A percentile compares a stretch with the other conserved stretches of the same genome.
Conservation (phyloP, 2,888 invertebrate genomes). For the Caenorhabditis imperialis region DNA sequence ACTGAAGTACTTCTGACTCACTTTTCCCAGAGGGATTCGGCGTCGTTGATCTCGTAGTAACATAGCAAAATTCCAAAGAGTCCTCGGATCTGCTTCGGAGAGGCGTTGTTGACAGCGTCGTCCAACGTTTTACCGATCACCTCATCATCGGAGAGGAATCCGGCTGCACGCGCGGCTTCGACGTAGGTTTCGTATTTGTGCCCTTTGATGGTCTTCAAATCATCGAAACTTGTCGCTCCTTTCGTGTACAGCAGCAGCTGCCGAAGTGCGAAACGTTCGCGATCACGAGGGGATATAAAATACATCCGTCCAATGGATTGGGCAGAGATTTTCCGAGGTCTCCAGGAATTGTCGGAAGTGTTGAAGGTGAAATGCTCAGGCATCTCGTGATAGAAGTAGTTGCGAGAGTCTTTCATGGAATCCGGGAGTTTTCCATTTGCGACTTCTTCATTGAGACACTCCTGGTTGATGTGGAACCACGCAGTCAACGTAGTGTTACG, state of each 20-base stretch:
- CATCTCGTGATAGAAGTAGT: slow-evolving; percentile 22
- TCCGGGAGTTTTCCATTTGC: slow-evolving; percentile 2
- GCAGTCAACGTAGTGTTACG: slow-evolving; percentile 11
- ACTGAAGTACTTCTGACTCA: no score
- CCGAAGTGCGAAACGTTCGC: slow-evolving; percentile 31
- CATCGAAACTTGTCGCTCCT: slow-evolving; percentile 22
- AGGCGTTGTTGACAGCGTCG: slow-evolving; percentile 28
- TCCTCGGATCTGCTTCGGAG: slow-evolving; percentile 12
- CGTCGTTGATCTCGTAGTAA: slow-evolving; percentile 8
- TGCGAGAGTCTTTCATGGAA: neutral
- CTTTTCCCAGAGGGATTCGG: no score
- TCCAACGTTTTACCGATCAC: slow-evolving; percentile 11
- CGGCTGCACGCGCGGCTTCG: slow-evolving; percentile 37
- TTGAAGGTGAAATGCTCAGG: slow-evolving; percentile 32
- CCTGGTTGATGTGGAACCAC: slow-evolving; percentile 12
- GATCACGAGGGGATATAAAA: slow-evolving; percentile 34
- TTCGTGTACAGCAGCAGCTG: slow-evolving; percentile 19
- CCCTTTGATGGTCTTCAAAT: slow-evolving; percentile 20
- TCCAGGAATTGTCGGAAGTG: slow-evolving; percentile 5
- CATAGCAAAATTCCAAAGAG: slow-evolving; percentile 20
- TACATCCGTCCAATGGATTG: slow-evolving; percentile 34
- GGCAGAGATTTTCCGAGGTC: neutral
- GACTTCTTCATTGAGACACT: neutral
- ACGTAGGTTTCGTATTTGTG: slow-evolving; percentile 14
- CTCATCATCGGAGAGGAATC: slow-evolving; percentile 27